Percentiles rank a stretch among this genome's conserved stretches.
Evolutionary conservation across 2,888 invertebrate genomes (phyloP).

Genomic region (Brachyptera risi): DNA sequence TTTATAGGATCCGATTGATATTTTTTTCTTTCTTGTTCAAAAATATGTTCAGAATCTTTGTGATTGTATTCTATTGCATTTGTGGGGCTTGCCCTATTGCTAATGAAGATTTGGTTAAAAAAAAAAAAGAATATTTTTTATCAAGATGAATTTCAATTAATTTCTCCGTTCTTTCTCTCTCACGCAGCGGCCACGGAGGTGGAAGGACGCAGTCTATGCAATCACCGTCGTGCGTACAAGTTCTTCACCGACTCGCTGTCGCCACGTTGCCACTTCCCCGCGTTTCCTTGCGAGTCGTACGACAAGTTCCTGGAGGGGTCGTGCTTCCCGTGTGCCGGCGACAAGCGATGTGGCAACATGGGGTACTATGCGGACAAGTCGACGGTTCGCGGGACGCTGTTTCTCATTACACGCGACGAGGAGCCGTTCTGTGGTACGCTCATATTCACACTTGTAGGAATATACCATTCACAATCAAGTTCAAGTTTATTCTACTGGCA

Average conservation of each 20-base stretch:
- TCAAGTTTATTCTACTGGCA: too few species aligned
- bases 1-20: too few species aligned
- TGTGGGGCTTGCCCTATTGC: too few species aligned
- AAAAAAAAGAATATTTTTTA: too few species aligned
- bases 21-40: too few species aligned
- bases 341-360: slow-evolving; percentile 77
- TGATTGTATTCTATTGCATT: too few species aligned
- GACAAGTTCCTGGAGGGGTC: slow-evolving; percentile 77
- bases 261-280: slow-evolving; percentile 85
- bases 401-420: slow-evolving; percentile 81
- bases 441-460: too few species aligned
- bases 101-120: too few species aligned
- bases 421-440: slow-evolving; percentile 86
- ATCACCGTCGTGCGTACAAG: slow-evolving; percentile 88
- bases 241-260: slow-evolving; percentile 93
- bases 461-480: too few species aligned
- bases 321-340: slow-evolving; percentile 65
- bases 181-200: slow-evolving; percentile 75
- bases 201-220: slow-evolving; percentile 85
- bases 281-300: slow-evolving; percentile 81
- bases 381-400: slow-evolving; percentile 72
- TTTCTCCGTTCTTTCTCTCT: too few species aligned
- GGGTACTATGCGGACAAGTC: slow-evolving; percentile 89
- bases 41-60: too few species aligned
- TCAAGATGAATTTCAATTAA: too few species aligned